A percentile compares a stretch with the other conserved stretches of the same genome.
These are phyloP conservation scores for Solenodon paradoxus DNA, from an alignment of 2,113 vertebrate species.

Conservation along the genomic window DNA sequence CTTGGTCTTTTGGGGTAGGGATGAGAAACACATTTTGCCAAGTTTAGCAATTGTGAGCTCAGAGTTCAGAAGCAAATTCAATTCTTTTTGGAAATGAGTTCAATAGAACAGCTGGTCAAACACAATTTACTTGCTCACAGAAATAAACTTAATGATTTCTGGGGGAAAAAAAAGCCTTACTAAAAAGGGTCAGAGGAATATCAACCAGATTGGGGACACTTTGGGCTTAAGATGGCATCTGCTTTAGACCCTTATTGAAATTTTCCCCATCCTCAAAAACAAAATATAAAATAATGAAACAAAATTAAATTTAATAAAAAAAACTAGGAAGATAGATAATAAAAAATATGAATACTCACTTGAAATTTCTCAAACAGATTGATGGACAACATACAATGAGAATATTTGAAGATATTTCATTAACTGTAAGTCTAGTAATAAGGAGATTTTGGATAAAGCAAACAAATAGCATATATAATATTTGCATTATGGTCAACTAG, in stretches of 20 bases:
- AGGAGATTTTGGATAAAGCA: neutral
- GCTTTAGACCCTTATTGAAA: neutral
- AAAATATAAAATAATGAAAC: neutral
- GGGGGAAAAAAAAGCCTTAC: neutral
- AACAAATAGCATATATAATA: neutral
- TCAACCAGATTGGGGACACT: conserved; percentile 23
- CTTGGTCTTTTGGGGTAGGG: conserved; percentile 49
- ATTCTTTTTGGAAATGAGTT: conserved; percentile 77
- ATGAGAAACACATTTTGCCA: conserved; percentile 66
- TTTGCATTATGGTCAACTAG: neutral
- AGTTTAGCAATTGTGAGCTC: conserved; percentile 67
- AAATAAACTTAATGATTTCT: conserved; percentile 72
- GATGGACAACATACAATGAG: neutral
- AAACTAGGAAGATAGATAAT: neutral
- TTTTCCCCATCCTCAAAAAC: neutral
- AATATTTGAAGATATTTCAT: neutral
- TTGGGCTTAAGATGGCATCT: conserved; percentile 14
- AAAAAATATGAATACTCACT: neutral
- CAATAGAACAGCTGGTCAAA: conserved; percentile 75
- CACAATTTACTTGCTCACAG: conserved; percentile 69
- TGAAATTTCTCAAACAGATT: neutral
- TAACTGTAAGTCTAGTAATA: neutral
- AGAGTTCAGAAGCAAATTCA: conserved; percentile 74
- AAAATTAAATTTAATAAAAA: neutral
- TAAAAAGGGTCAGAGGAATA: conserved; percentile 65